These are phyloP conservation scores for Tanypteryx hageni DNA, from an alignment of 2,888 invertebrate genomes.

Conservation along the genomic window DNA sequence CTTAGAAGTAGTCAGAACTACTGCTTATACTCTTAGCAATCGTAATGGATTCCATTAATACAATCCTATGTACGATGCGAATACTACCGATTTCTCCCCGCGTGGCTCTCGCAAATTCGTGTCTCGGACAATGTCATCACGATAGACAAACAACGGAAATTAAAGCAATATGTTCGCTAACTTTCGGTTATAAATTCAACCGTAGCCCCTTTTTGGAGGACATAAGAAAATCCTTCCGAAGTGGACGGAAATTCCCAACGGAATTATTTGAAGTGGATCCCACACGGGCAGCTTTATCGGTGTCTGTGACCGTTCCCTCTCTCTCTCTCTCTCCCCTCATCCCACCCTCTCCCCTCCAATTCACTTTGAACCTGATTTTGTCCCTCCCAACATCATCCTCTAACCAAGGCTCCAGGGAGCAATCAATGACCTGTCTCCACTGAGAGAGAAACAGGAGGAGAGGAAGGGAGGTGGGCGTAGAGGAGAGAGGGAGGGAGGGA, in stretches of 20 bases:
- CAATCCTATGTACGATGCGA: not conserved
- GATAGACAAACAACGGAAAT: conserved; percentile 24
- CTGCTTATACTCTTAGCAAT: too few species aligned
- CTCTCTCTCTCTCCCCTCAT: not conserved
- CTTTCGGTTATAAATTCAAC: conserved; percentile 25
- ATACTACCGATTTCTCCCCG: not conserved
- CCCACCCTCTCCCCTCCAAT: not conserved
- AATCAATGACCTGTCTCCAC: conserved; percentile 64
- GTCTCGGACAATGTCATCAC: not conserved
- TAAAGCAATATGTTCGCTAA: conserved; percentile 32
- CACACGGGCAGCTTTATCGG: conserved; percentile 59
- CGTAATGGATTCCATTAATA: conserved; percentile 3
- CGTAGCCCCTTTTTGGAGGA: not conserved
- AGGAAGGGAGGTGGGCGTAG: not conserved
- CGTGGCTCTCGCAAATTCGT: not conserved
- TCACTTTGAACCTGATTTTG: conserved; percentile 64
- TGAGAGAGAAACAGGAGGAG: conserved; percentile 43
- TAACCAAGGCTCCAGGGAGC: conserved; percentile 63
- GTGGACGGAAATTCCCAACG: conserved; percentile 56
- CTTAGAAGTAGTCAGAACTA: not conserved
- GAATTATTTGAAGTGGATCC: conserved; percentile 64
- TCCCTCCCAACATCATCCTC: conserved; percentile 62
- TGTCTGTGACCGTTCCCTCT: conserved; percentile 55
- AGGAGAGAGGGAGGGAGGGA: not conserved
- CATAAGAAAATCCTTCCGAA: conserved; percentile 57